These are phyloP conservation scores for Hoplostethus atlanticus DNA, from an alignment of 2,797 vertebrate genomes.

Conservation along the genomic window DNA sequence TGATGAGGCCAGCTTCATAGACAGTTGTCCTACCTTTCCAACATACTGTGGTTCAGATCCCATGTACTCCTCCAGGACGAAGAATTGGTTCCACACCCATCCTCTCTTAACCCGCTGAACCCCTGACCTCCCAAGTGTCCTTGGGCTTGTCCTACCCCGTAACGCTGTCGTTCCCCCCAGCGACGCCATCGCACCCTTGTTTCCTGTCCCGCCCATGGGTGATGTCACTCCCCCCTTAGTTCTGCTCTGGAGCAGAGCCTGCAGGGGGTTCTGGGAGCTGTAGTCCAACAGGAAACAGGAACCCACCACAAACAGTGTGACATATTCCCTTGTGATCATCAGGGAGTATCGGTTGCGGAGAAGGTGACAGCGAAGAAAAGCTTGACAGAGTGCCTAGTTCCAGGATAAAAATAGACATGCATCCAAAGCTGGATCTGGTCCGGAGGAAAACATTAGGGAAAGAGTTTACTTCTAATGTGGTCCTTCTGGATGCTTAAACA, in stretches of 20 bases:
- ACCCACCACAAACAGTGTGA: conserved; percentile 89
- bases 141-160: conserved; percentile 56
- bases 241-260: conserved; percentile 81
- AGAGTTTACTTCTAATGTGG: conserved; percentile 3
- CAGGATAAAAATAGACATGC: conserved; percentile 8
- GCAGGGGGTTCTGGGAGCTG: conserved; percentile 87
- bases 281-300: conserved; percentile 92
- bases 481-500: conserved; percentile 1
- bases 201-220: conserved; percentile 5
- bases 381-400: conserved; percentile 22
- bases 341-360: conserved; percentile 60
- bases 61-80: conserved; percentile 96
- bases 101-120: conserved; percentile 91
- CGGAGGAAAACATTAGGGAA: conserved; percentile 10
- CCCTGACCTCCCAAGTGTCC: conserved; percentile 65
- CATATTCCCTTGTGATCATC: conserved; percentile 94
- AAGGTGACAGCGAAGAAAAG: conserved; percentile 47
- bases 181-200: not conserved
- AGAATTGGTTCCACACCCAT: conserved; percentile 98
- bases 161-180: not conserved
- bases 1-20: not conserved
- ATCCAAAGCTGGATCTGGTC: conserved; percentile 25
- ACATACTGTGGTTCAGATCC: conserved; percentile 94
- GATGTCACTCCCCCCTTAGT: conserved; percentile 78
- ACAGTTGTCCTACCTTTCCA: conserved; percentile 88